Base-by-base conservation (phyloP, 1,140 invertebrate genomes). In the Plodia interpunctella region DNA sequence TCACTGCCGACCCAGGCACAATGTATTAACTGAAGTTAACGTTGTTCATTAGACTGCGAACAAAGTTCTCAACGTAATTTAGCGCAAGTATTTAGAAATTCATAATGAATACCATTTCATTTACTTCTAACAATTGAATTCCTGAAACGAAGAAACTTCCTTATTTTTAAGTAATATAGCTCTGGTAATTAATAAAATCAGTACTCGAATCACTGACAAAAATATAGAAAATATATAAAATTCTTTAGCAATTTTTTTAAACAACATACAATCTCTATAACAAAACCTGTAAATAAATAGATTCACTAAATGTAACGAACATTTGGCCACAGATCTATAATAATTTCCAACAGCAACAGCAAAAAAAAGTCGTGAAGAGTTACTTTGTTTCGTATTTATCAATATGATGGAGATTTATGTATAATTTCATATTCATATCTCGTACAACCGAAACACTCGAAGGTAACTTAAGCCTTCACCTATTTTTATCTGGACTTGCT, bases 21-120 rank as follows among this genome's bases (percentile, higher is more conserved):
- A 72, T 72, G 55, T 72, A 72, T 72, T 72, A 72, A 65, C 63
- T 63, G 59, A 32, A 63, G 55, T 35, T 17, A 58, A 55, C 59
- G 57, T 25, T 68, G 66, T 66, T 66, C 64, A 65, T 72, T 70
- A 66, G 66, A 60, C 59, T 51, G 51, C 50, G 55, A 66, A 66
- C 62, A 57, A 63, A 72, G 57, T 63, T 62, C 21, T 61, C 68
- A 44, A 44, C 38, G 10, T 68, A 66, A 69, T 69, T 72, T 72
- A 65, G 62, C 10, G 38, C n/a, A 44, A 44, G 38, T 44, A 6
- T 44, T 44, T 44, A 44, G 13, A 44, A 44, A 44, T 44, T 44
- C 38, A 44, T 44, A 44, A 44, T n/a, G 38, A 44, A 44, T 44
- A 15, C 38, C 38, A 15, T 44, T 44, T 15, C 13, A 44, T 44